Evolutionary conservation across 2,797 vertebrate species (phyloP).

Genomic region (Channa striata): DNA sequence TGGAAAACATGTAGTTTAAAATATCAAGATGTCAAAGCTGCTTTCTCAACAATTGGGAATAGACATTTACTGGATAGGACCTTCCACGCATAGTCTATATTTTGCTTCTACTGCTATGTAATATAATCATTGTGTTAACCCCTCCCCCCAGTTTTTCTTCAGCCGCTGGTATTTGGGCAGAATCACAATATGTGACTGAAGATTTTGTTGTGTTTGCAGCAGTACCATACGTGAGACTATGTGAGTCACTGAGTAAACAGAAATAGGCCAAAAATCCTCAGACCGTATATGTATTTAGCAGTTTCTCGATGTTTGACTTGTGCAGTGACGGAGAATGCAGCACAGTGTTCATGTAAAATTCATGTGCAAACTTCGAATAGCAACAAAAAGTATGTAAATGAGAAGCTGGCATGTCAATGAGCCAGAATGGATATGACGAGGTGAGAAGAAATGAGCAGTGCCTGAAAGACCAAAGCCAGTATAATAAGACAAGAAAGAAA

Average conservation of each 20-base stretch:
- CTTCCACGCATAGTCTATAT: too few species aligned
- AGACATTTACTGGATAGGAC: too few species aligned
- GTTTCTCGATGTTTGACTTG: neutral
- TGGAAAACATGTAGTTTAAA: neutral
- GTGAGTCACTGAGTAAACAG: neutral
- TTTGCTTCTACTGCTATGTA: neutral
- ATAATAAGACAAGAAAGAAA: conserved; percentile 19
- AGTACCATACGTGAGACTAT: neutral
- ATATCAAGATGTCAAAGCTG: neutral
- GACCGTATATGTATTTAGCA: too few species aligned
- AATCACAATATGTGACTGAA: neutral
- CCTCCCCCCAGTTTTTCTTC: too few species aligned
- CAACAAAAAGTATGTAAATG: conserved; percentile 73
- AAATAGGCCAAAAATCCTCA: too few species aligned
- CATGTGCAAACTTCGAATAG: conserved; percentile 9
- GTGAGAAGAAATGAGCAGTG: conserved; percentile 46
- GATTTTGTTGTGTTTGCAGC: neutral
- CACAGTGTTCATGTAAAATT: too few species aligned
- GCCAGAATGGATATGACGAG: conserved; percentile 43
- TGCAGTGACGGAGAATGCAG: neutral
- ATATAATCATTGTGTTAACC: neutral
- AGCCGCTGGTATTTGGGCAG: neutral
- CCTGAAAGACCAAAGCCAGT: conserved; percentile 1
- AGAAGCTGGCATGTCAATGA: conserved; percentile 46
- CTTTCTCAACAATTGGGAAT: neutral